Conservation (phyloP, 2,888 invertebrate genomes). For the Cetonia aurata region DNA sequence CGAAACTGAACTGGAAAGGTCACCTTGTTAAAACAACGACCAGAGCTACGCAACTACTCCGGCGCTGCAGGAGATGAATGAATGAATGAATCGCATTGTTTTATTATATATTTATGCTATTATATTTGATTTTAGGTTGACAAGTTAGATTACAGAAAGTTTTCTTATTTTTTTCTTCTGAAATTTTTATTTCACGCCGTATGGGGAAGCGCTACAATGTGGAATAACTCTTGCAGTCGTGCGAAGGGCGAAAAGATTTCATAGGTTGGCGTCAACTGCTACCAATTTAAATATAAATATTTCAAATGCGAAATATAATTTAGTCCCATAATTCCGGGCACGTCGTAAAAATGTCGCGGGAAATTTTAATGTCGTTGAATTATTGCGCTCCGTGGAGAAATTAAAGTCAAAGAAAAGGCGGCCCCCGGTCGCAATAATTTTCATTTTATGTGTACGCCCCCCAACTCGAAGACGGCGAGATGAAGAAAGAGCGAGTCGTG, state of each 20-base stretch:
- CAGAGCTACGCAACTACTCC: too few relatives aligned
- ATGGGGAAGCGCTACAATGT: too few relatives aligned
- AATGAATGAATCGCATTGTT: too few relatives aligned
- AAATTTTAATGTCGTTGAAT: constrained; percentile 53
- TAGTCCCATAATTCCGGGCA: constrained; percentile 45
- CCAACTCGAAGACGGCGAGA: neutral
- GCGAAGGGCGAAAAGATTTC: neutral
- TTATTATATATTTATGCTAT: too few relatives aligned
- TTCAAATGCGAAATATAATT: constrained; percentile 52
- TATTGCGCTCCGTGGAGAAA: constrained; percentile 50
- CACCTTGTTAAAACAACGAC: too few relatives aligned
- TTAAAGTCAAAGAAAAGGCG: constrained; percentile 51
- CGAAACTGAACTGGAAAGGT: too few relatives aligned
- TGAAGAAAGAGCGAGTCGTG: neutral
- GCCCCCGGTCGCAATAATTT: constrained; percentile 21
- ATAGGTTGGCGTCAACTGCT: constrained; percentile 1
- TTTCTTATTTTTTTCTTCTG: too few relatives aligned
- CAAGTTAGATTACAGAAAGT: too few relatives aligned
- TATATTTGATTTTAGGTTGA: too few relatives aligned
- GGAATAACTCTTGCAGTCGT: too few relatives aligned
- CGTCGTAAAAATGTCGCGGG: constrained; percentile 52
- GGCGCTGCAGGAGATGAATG: too few relatives aligned
- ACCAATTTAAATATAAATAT: constrained; percentile 54
- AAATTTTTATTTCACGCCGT: too few relatives aligned
- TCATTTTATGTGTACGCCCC: constrained; percentile 21